phyloP scores from a whole-genome alignment of 2,888 invertebrate species.

The Callyntrura sp. region DNA sequence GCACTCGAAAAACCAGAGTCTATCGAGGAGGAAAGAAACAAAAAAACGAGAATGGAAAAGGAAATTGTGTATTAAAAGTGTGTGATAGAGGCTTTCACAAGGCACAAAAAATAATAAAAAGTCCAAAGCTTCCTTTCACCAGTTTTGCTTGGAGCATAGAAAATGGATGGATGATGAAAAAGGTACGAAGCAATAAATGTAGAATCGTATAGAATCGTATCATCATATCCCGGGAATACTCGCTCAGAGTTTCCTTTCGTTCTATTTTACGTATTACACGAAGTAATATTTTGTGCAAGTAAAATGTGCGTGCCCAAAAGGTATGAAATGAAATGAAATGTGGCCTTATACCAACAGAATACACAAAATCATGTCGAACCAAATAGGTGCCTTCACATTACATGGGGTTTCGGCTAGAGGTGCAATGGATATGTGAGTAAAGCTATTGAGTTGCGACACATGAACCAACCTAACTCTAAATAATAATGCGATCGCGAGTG shows the following conservation, averaged over 20 bases:
- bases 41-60: background rate
- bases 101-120: background rate
- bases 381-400: background rate
- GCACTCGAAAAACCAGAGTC: background rate
- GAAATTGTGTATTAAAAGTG: background rate
- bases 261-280: background rate
- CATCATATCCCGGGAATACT: background rate
- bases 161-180: conserved; percentile 30
- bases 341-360: background rate
- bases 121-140: background rate
- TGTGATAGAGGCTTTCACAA: background rate
- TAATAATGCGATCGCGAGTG: background rate
- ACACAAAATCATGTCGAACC: background rate
- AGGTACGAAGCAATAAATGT: conserved; percentile 34
- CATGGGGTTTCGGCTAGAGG: background rate
- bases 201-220: background rate
- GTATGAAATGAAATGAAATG: conserved; percentile 30
- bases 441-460: background rate
- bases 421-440: background rate
- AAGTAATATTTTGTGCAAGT: background rate
- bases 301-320: conserved; percentile 23
- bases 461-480: background rate
- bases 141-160: conserved; percentile 14
- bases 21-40: conserved; percentile 18
- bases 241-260: background rate